Conservation (phyloP, 1,140 invertebrate genomes). For the Asbolus verrucosus region DNA sequence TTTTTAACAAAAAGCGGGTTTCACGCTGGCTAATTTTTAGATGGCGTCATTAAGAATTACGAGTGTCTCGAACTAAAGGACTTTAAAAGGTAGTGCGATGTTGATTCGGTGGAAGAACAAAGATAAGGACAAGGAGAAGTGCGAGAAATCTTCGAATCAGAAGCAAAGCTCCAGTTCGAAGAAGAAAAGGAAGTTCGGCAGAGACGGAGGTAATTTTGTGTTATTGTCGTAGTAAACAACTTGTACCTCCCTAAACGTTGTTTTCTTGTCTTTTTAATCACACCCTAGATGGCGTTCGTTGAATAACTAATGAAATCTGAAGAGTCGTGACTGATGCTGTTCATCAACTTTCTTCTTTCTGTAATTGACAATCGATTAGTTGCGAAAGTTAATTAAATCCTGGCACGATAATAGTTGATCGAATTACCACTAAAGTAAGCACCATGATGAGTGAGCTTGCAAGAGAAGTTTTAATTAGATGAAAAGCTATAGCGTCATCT, state of each 20-base stretch:
- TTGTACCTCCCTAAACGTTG: background rate
- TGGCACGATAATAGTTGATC: background rate
- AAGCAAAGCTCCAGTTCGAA: slow-evolving; percentile 59
- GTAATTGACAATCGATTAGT: slow-evolving; percentile 2
- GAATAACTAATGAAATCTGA: background rate
- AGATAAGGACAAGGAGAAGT: slow-evolving; percentile 65
- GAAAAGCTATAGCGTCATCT: background rate
- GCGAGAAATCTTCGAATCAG: slow-evolving; percentile 61
- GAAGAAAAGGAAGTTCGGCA: slow-evolving; percentile 64
- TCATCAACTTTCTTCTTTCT: background rate
- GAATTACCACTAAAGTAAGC: no score
- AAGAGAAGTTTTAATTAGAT: background rate
- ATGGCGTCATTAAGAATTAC: background rate
- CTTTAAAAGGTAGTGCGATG: slow-evolving; percentile 47
- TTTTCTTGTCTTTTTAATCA: background rate
- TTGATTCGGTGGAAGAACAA: slow-evolving; percentile 65
- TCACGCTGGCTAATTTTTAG: background rate
- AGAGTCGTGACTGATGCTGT: background rate
- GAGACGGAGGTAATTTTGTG: slow-evolving; percentile 63
- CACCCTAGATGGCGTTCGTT: background rate
- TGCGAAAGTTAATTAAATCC: background rate
- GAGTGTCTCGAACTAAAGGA: slow-evolving; percentile 10
- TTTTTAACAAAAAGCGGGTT: slow-evolving; percentile 3
- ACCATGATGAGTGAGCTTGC: background rate
- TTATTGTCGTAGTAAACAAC: slow-evolving; percentile 18